Base-by-base conservation (phyloP, 2,888 invertebrate species). In the Dolichopus griseipennis region DNA sequence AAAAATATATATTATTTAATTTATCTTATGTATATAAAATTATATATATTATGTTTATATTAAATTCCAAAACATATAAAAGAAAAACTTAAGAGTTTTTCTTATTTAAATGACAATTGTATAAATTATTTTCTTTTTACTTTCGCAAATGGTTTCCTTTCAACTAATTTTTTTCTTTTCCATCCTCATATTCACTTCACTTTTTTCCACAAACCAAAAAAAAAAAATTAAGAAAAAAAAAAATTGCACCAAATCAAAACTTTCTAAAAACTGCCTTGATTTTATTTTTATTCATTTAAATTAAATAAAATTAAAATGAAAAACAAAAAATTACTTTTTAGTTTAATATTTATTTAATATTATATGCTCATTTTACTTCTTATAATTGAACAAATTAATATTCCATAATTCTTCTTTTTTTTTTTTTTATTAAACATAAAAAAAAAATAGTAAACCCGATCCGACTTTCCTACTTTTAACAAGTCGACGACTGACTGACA, bases 61-160 rank as follows among this genome's bases (percentile, higher is more conserved):
- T 37, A 37, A 37, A 37, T 10, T 37, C 10, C 15, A 52, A 18
- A 52, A 52, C 6, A 52, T 6, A 52, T 12, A 52, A 52, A 52
- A 52, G 6, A 52, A 52, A 37, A 52, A 52, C 9, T 52, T 18
- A 52, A 8, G 8, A 52, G 15, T 18, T 18, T 52, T 52, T 52
- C 52, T 52, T 15, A 52, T 1, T 52, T 18, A 52, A 18, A 52
- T 52, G 52, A 52, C 52, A 52, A 18, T 52, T 18, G n/a, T 18
- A 52, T 52, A 18, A 52, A 52, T 52, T 52, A 18, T 52, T 52
- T 52, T 52, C 18, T n/a, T 52, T 52, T 52, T 52, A 52, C n/a
- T 52, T n/a, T 52, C 52, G 52, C 52, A 52, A 52, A 52, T 52
- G 52, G 52, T 52, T 52, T 52, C 52, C 52, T n/a, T 52, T 52